Evolutionary conservation across 2,797 vertebrate species (phyloP), one percentile per base, ranked within the genome.

Genomic region (Centroberyx gerrardi): DNA sequence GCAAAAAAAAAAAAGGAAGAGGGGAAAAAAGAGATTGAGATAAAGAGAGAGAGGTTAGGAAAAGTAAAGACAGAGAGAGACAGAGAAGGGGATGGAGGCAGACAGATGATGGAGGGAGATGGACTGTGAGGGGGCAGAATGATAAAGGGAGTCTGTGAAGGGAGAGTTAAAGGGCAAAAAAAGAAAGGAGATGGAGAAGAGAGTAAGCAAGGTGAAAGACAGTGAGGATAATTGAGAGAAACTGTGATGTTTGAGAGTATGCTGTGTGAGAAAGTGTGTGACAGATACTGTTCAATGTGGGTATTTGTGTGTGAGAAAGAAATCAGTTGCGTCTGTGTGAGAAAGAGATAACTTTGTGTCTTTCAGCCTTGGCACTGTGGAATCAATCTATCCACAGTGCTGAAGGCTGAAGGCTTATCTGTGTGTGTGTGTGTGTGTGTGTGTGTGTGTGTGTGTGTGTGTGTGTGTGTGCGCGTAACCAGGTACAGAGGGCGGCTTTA

Each of bases 401-500:
- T 62, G 36, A 80, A 51, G 33, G 33, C 33, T 36, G 22, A 22
- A 31, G 15, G 66, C 70, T 81, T 86, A 74, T 80, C 68, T 60
- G 62, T 52, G 29, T 68, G 2, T 42, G 2, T 42, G 2, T 51
- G 54, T 65, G 49, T 54, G 62, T 56, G 48, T 71, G 62, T 61
- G 69, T 66, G 63, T 63, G 63, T 56, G 65, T 55, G 74, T 29
- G 73, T 52, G 51, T 72, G 52, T 60, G 51, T n/a, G 22, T 17
- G 60, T 33, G 51, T 54, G 52, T 54, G 27, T 14, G 54, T 17
- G 54, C 31, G 54, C 7, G 29, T 15, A 15, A 51, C 12, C 18
- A 0, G 40, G 84, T 70, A 52, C 76, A 76, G 53, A 82, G 84
- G 61, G 67, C 70, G 52, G 60, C 70, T 91, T 91, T 85, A 90